A percentile compares a stretch with the other conserved stretches of the same genome.
phyloP scores from a whole-genome alignment of 2,797 vertebrate genomes.

The Helicolenus hilgendorfi region DNA sequence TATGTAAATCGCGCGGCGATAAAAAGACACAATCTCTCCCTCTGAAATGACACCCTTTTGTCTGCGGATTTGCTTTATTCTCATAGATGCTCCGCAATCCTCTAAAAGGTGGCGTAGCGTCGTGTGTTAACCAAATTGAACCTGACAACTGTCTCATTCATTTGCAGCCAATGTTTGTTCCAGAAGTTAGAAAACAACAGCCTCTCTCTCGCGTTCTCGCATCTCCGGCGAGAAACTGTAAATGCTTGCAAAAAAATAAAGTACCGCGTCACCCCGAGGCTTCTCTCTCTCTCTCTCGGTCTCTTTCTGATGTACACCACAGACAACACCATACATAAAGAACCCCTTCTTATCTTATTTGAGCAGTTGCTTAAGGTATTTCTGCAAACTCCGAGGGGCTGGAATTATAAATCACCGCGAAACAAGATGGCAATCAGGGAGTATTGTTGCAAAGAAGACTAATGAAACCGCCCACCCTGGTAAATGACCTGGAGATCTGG shows the following conservation, averaged over 20 bases:
- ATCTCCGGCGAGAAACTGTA: constrained; percentile 77
- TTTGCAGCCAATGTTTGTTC: constrained; percentile 80
- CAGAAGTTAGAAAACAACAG: constrained; percentile 75
- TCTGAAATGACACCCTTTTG: constrained; percentile 79
- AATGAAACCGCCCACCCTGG: constrained; percentile 87
- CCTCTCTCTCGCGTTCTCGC: constrained; percentile 48
- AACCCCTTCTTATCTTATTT: constrained; percentile 89
- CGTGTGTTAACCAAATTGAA: constrained; percentile 80
- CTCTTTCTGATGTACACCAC: constrained; percentile 79
- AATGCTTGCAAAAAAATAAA: constrained; percentile 75
- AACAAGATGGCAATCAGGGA: constrained; percentile 89
- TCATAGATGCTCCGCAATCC: constrained; percentile 66
- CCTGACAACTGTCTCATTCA: constrained; percentile 87
- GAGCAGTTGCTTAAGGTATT: constrained; percentile 90
- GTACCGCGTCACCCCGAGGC: constrained; percentile 56
- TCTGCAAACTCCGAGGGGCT: constrained; percentile 83
- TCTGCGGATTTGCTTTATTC: constrained; percentile 75
- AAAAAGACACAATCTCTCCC: constrained; percentile 69
- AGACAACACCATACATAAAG: constrained; percentile 85
- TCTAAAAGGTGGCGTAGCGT: constrained; percentile 76
- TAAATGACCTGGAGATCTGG: constrained; percentile 89
- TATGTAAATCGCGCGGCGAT: constrained; percentile 75
- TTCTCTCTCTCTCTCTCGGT: constrained; percentile 25
- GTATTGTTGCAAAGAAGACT: constrained; percentile 87
- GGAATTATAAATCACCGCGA: constrained; percentile 89